Evolutionary conservation across 2,888 invertebrate species (phyloP).

Genomic region (Phorcus lineatus): DNA sequence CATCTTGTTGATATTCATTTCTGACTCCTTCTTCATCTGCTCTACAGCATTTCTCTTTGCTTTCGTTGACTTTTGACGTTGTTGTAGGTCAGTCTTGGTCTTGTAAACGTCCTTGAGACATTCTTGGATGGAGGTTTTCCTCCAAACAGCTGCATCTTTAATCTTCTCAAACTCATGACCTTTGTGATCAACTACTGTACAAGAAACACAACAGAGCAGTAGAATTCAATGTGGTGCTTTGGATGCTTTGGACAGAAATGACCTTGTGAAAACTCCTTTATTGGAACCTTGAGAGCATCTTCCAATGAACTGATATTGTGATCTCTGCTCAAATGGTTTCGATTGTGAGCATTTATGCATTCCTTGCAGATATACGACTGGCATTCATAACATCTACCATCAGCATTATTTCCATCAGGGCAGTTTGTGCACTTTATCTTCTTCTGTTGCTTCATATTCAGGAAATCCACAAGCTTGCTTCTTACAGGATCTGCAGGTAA

Average conservation of each 20-base stretch:
- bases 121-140: neutral
- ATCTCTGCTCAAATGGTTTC: neutral
- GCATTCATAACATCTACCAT: neutral
- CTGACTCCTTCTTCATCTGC: neutral
- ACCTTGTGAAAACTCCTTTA: neutral
- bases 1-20: neutral
- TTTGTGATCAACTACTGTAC: neutral
- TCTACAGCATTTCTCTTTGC: neutral
- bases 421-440: neutral
- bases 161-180: neutral
- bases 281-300: neutral
- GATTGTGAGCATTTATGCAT: neutral
- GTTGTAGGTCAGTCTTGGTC: neutral
- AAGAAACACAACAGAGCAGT: neutral
- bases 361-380: neutral
- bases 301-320: neutral
- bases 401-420: neutral
- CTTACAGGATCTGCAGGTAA: constrained; percentile 1
- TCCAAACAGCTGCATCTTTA: neutral
- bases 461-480: neutral
- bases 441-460: neutral
- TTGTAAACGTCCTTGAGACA: neutral
- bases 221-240: neutral
- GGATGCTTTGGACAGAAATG: constrained; percentile 2
- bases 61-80: neutral